Conservation (phyloP, 2,797 vertebrate genomes). For the Gobionotothen gibberifrons region DNA sequence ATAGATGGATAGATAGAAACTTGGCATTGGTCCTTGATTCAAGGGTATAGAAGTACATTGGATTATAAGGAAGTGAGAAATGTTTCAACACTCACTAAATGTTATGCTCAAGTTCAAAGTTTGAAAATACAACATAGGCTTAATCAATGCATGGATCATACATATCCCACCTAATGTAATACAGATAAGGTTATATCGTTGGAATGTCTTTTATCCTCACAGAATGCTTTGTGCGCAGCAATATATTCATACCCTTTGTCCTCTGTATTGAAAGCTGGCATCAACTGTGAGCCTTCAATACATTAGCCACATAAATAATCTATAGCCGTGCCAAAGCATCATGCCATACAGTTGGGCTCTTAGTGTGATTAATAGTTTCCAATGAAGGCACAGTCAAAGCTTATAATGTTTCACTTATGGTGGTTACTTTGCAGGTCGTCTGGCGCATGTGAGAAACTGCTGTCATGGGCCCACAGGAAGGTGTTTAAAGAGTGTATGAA, state of each 20-base stretch:
- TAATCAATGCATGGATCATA: conserved; percentile 21
- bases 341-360: conserved; percentile 51
- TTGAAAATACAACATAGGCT: conserved; percentile 7
- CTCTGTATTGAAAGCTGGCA: conserved; percentile 51
- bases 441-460: conserved; percentile 54
- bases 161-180: neutral
- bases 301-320: conserved; percentile 67
- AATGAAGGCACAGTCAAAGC: conserved; percentile 59
- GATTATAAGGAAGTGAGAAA: conserved; percentile 6
- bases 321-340: conserved; percentile 45
- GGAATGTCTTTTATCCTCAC: neutral
- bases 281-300: conserved; percentile 45
- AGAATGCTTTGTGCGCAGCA: conserved; percentile 16
- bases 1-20: neutral
- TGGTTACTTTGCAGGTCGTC: conserved; percentile 56
- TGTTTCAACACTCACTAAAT: neutral
- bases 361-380: conserved; percentile 72
- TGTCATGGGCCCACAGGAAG: conserved; percentile 60
- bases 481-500: conserved; percentile 67
- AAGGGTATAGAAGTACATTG: conserved; percentile 17
- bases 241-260: conserved; percentile 43
- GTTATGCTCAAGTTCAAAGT: neutral
- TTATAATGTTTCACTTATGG: conserved; percentile 57
- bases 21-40: conserved; percentile 2
- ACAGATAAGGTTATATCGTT: conserved; percentile 6